Conservation (phyloP, 2,113 vertebrate species). For the Pachycephala philippinensis region DNA sequence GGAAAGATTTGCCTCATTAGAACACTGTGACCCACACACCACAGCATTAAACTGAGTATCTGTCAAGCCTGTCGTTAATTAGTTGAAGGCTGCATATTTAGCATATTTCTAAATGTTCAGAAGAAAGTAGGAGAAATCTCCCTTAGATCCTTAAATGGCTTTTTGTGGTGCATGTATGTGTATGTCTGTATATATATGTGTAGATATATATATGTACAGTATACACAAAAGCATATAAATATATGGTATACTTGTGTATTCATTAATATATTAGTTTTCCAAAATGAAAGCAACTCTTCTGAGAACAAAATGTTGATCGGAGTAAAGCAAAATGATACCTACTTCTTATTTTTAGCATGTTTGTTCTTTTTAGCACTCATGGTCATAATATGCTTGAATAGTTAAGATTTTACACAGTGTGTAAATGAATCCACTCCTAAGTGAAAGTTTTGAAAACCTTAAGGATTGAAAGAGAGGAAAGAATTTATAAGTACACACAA, state of each 20-base stretch:
- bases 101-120: background rate
- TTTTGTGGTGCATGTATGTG: background rate
- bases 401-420: background rate
- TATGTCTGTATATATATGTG: background rate
- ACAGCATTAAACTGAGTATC: background rate
- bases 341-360: background rate
- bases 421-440: conserved; percentile 10
- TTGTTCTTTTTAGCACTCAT: background rate
- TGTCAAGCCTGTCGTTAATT: background rate
- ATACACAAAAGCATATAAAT: background rate
- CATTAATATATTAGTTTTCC: background rate
- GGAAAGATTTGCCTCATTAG: background rate
- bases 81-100: background rate
- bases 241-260: background rate
- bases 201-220: background rate
- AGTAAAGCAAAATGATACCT: background rate
- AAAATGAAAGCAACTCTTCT: background rate
- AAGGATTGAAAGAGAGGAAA: conserved; percentile 30
- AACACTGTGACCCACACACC: background rate
- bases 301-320: background rate
- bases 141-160: background rate
- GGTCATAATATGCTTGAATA: background rate
- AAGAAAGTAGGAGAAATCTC: background rate
- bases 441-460: conserved; percentile 27
- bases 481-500: conserved; percentile 31